phyloP scores from a whole-genome alignment of 2,113 vertebrate genomes.

The Haemorhous mexicanus region DNA sequence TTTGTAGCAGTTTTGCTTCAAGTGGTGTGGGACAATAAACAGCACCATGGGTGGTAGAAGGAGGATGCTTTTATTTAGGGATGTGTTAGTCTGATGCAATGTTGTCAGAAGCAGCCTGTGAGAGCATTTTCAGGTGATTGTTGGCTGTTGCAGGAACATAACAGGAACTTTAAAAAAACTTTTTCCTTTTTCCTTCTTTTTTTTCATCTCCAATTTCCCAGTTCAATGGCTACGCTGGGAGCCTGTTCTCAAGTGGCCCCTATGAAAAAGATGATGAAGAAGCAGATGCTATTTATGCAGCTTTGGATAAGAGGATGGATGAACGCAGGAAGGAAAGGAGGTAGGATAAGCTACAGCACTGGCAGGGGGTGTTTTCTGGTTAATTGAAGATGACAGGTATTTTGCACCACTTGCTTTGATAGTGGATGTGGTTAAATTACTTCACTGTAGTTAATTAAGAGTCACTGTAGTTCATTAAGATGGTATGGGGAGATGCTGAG shows the following conservation, averaged over 20 bases:
- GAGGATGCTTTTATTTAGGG: not conserved
- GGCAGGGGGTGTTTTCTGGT: accelerated
- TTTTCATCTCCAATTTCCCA: not conserved
- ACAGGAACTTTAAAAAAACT: not conserved
- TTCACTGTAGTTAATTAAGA: not conserved
- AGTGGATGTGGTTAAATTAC: not conserved
- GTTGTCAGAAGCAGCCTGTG: not conserved
- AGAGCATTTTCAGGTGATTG: not conserved
- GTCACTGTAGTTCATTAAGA: not conserved
- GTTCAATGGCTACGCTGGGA: conserved; percentile 98
- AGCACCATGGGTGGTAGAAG: not conserved
- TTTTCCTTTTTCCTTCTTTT: accelerated
- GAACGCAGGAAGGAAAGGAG: conserved; percentile 95
- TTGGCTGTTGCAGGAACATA: not conserved
- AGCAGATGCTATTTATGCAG: conserved; percentile 95
- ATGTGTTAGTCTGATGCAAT: not conserved
- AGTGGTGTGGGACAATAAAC: not conserved
- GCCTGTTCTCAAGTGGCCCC: conserved; percentile 95
- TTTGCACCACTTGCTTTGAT: not conserved
- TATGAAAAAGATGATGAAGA: conserved; percentile 99
- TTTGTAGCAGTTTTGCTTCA: not conserved
- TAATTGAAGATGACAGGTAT: not conserved
- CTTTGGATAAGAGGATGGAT: conserved; percentile 97
- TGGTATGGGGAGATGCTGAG: not conserved
- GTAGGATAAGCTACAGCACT: conserved; percentile 45